Conservation (phyloP, 2,888 invertebrate species). For the Busseola fusca region DNA sequence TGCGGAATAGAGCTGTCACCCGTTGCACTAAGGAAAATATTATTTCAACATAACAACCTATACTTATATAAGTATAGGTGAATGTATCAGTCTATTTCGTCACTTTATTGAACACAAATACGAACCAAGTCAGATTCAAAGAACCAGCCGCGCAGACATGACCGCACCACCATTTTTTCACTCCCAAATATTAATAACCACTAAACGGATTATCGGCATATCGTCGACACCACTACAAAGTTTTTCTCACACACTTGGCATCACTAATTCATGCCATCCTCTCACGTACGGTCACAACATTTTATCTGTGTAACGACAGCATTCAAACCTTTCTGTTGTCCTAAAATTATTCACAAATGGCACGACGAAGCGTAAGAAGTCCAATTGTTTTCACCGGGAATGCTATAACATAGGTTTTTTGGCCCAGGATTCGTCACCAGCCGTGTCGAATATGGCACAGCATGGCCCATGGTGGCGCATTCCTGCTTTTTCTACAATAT, state of each 20-base stretch:
- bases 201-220: slow-evolving; percentile 52
- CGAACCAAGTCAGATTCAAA: slow-evolving; percentile 13
- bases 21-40: not conserved
- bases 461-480: slow-evolving; percentile 56
- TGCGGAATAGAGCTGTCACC: not conserved
- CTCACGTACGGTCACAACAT: slow-evolving; percentile 58
- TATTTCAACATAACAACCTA: not conserved
- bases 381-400: slow-evolving; percentile 74
- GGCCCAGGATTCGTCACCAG: slow-evolving; percentile 70
- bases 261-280: slow-evolving; percentile 49
- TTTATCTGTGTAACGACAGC: slow-evolving; percentile 55
- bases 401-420: slow-evolving; percentile 65
- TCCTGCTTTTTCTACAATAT: slow-evolving; percentile 63
- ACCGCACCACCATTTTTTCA: slow-evolving; percentile 23
- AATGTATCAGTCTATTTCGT: not conserved
- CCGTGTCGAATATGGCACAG: slow-evolving; percentile 74
- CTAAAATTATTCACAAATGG: slow-evolving; percentile 59
- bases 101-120: slow-evolving; percentile 1
- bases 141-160: slow-evolving; percentile 12
- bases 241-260: slow-evolving; percentile 50
- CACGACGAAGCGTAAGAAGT: slow-evolving; percentile 54
- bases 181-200: slow-evolving; percentile 50
- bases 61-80: too few relatives aligned
- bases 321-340: slow-evolving; percentile 43
- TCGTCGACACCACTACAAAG: slow-evolving; percentile 25